A percentile compares a stretch with the other conserved stretches of the same genome.
Evolutionary conservation across 92 coral and sea anemone genomes (phyloP).

Genomic region (Porites evermanni): DNA sequence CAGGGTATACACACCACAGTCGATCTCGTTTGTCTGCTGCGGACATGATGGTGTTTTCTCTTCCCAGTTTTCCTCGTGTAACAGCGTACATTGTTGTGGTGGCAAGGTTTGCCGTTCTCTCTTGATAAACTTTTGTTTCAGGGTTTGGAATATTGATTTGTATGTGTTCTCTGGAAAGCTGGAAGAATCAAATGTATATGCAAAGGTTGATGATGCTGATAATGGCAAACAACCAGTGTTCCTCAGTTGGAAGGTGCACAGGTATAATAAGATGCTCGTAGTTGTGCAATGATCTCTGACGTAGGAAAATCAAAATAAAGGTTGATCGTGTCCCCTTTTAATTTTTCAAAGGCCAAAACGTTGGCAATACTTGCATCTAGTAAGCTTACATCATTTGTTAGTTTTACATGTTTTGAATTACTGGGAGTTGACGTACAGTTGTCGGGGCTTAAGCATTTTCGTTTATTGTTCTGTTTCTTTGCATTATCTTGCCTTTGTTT

Average conservation of each 20-base stretch:
- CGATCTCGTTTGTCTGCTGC: too few relatives aligned
- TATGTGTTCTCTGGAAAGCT: slow-evolving; percentile 21
- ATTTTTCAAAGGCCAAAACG: slow-evolving; percentile 33
- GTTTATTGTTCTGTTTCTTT: slow-evolving; percentile 17
- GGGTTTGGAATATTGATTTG: slow-evolving; percentile 12
- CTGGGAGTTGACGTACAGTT: slow-evolving; percentile 21
- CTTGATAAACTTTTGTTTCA: slow-evolving; percentile 33
- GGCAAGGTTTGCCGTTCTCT: slow-evolving; percentile 29
- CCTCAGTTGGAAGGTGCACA: slow-evolving; percentile 35
- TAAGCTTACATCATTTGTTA: slow-evolving; percentile 5
- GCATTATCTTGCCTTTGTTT: slow-evolving; percentile 30
- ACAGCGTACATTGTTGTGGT: slow-evolving; percentile 26
- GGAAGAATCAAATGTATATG: slow-evolving; percentile 4
- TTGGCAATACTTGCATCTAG: slow-evolving; percentile 34
- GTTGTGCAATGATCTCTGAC: slow-evolving; percentile 15
- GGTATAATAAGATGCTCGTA: slow-evolving; percentile 31
- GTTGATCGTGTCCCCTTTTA: slow-evolving; percentile 31
- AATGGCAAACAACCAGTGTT: slow-evolving; percentile 39
- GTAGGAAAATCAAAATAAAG: slow-evolving; percentile 34
- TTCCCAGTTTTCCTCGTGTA: slow-evolving; percentile 30
- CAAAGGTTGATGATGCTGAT: slow-evolving; percentile 22
- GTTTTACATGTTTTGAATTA: slow-evolving; percentile 26
- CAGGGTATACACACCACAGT: too few relatives aligned
- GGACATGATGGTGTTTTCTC: slow-evolving; percentile 14
- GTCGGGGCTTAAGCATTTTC: slow-evolving; percentile 9